phyloP scores from a whole-genome alignment of 1,140 invertebrate species.

The Neodiprion fabricii region DNA sequence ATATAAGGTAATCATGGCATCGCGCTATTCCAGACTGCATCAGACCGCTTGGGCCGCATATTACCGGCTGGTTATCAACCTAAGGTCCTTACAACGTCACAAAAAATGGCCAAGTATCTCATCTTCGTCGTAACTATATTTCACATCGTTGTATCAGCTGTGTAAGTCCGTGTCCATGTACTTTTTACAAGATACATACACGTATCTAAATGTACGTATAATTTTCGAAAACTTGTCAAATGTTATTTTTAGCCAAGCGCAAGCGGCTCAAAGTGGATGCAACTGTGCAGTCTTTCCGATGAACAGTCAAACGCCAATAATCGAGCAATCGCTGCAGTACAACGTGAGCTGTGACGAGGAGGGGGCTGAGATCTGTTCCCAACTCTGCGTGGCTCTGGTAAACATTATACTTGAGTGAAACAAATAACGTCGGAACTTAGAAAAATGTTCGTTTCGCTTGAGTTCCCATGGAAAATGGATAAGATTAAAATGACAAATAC shows the following conservation, averaged over 20 bases:
- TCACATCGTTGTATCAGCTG: too few species aligned
- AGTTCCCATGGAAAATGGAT: neutral
- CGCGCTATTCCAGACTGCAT: too few species aligned
- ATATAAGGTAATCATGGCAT: too few species aligned
- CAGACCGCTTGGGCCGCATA: too few species aligned
- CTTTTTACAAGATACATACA: too few species aligned
- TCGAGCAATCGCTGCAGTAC: slow-evolving; percentile 32
- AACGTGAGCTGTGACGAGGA: slow-evolving; percentile 34
- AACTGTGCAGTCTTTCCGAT: slow-evolving; percentile 32
- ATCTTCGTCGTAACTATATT: too few species aligned
- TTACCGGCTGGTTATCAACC: too few species aligned
- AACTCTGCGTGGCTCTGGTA: slow-evolving; percentile 36
- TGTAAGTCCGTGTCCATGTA: too few species aligned
- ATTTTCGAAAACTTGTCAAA: neutral
- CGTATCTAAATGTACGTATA: too few species aligned
- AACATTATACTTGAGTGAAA: slow-evolving; percentile 13
- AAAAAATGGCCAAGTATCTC: too few species aligned
- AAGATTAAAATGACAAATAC: neutral
- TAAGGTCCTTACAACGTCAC: too few species aligned
- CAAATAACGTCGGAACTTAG: slow-evolving; percentile 9
- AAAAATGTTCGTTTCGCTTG: neutral
- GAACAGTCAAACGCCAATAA: slow-evolving; percentile 29
- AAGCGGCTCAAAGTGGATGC: slow-evolving; percentile 27
- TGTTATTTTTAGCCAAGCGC: slow-evolving; percentile 20
- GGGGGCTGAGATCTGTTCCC: slow-evolving; percentile 31